Conservation (phyloP, 2,797 vertebrate genomes). For the Oreonectes daqikongensis region DNA sequence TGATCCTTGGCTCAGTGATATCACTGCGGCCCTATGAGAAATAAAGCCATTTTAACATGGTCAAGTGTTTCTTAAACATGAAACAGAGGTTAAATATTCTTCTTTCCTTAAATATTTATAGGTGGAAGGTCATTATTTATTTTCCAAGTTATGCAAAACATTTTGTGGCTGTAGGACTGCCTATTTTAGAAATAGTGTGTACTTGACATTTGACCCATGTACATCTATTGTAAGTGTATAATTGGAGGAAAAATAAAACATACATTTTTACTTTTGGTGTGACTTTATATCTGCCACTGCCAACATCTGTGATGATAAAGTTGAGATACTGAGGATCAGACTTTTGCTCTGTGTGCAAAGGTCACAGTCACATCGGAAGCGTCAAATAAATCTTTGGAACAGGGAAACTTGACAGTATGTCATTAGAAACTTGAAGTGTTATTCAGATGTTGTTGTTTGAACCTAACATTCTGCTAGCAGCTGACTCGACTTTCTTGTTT, state of each 20-base stretch:
- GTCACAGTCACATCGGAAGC: background rate
- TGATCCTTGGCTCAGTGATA: background rate
- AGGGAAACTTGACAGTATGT: background rate
- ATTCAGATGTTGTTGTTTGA: background rate
- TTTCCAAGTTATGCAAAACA: too few species aligned
- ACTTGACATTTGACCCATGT: too few species aligned
- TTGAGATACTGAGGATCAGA: background rate
- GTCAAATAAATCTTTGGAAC: background rate
- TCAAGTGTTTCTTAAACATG: background rate
- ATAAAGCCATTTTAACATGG: background rate
- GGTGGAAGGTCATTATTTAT: too few species aligned
- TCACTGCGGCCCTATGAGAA: background rate
- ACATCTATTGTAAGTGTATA: too few species aligned
- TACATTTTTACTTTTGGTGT: background rate
- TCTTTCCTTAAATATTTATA: too few species aligned
- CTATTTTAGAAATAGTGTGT: too few species aligned
- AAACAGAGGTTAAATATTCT: too few species aligned
- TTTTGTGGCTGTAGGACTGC: too few species aligned
- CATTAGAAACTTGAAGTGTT: background rate
- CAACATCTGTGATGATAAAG: conserved; percentile 1
- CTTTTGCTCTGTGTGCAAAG: conserved; percentile 30
- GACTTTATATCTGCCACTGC: background rate
- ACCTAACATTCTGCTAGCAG: too few species aligned
- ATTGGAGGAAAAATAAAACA: background rate
- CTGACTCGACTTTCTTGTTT: conserved; percentile 1